These are phyloP conservation scores for Diachrysia chrysitis DNA, from an alignment of 2,888 invertebrate genomes.

Conservation along the genomic window DNA sequence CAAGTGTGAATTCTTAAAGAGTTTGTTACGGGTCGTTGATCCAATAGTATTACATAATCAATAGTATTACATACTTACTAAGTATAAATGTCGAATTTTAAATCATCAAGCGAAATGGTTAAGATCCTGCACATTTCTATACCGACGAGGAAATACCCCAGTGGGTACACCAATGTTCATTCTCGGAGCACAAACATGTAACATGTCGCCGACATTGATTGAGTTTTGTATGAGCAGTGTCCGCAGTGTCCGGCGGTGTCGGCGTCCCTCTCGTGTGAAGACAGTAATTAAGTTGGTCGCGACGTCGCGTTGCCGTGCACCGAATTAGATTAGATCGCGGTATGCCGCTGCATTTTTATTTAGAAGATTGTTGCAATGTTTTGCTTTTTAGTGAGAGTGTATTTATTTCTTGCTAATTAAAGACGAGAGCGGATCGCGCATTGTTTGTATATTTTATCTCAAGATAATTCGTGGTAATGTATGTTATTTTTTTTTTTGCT, in stretches of 20 bases:
- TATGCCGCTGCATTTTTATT: slow-evolving; percentile 42
- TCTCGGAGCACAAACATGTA: neutral
- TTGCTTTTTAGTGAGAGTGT: neutral
- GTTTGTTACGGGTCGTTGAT: no score
- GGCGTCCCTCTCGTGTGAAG: slow-evolving; percentile 21
- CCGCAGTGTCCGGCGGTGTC: slow-evolving; percentile 10
- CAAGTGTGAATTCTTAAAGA: no score
- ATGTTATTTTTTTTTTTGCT: neutral
- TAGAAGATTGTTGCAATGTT: slow-evolving; percentile 29
- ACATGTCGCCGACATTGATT: slow-evolving; percentile 48
- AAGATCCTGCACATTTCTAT: neutral
- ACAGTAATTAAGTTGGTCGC: slow-evolving; percentile 50
- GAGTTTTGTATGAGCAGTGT: slow-evolving; percentile 39
- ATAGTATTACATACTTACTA: no score
- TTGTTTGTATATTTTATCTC: slow-evolving; percentile 2
- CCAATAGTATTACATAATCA: no score
- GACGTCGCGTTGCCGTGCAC: slow-evolving; percentile 42
- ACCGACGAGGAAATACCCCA: neutral
- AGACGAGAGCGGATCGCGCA: slow-evolving; percentile 2
- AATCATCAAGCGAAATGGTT: neutral
- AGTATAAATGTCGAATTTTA: neutral
- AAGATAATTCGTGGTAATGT: neutral
- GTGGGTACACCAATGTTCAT: neutral
- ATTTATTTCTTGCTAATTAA: neutral
- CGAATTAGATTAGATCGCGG: slow-evolving; percentile 43